A percentile compares a stretch with the other conserved stretches of the same genome.
These are phyloP conservation scores for Notocelia uddmanniana DNA, from an alignment of 2,888 invertebrate genomes.

Conservation along the genomic window DNA sequence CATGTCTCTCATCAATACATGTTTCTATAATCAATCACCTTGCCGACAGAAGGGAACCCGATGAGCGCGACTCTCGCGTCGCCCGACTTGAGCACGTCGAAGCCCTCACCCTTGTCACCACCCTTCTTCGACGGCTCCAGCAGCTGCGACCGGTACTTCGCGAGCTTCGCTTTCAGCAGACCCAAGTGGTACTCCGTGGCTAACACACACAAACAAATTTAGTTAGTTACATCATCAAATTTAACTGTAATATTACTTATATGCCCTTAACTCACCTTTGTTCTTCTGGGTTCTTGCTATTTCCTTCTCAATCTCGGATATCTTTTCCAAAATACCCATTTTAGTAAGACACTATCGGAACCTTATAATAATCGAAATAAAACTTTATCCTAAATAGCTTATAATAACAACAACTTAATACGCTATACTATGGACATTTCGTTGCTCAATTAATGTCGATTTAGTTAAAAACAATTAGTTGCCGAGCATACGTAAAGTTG, in stretches of 20 bases:
- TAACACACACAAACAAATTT: constrained; percentile 72
- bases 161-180: constrained; percentile 97
- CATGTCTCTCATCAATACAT: too few species aligned
- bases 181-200: constrained; percentile 99
- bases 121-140: constrained; percentile 97
- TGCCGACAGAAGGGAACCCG: constrained; percentile 99
- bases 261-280: constrained; percentile 90
- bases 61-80: constrained; percentile 99
- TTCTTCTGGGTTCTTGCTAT: constrained; percentile 99
- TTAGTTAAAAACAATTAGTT: constrained; percentile 41
- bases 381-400: constrained; percentile 43
- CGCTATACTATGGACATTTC: constrained; percentile 38
- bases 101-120: constrained; percentile 97
- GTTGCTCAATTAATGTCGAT: constrained; percentile 50
- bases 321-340: constrained; percentile 99
- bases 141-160: constrained; percentile 97
- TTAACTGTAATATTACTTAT: neutral
- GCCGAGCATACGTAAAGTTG: constrained; percentile 16
- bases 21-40: constrained; percentile 82
- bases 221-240: neutral
- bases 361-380: constrained; percentile 35
- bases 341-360: constrained; percentile 49
- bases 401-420: constrained; percentile 6
- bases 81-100: constrained; percentile 99
- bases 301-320: constrained; percentile 99